Evolutionary conservation across 2,797 vertebrate species (phyloP).

Genomic region (Orientallactaga sibirica): DNA sequence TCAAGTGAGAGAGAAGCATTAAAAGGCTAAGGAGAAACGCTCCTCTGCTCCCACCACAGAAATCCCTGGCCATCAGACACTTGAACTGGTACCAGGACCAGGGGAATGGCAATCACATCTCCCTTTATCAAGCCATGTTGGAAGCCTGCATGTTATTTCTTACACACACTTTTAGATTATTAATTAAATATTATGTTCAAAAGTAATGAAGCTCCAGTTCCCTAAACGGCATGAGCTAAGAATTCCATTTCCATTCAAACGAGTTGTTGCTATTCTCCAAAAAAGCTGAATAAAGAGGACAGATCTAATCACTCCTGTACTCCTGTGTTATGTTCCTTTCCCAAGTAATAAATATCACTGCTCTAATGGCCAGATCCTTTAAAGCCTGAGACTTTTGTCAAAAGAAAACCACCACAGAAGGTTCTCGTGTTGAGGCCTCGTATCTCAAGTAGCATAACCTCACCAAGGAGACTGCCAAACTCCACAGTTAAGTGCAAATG

Average conservation of each 20-base stretch:
- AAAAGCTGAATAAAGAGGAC: background rate
- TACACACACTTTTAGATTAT: background rate
- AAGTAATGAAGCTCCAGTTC: slow-evolving; percentile 49
- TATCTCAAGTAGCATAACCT: background rate
- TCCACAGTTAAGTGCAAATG: slow-evolving; percentile 27
- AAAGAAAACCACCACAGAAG: slow-evolving; percentile 27
- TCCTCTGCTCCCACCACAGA: background rate
- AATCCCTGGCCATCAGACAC: background rate
- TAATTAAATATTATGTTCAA: background rate
- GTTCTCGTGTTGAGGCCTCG: slow-evolving; percentile 18
- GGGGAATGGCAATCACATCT: background rate
- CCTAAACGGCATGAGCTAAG: slow-evolving; percentile 18
- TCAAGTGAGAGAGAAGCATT: background rate
- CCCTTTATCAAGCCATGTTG: background rate
- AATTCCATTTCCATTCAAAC: slow-evolving; percentile 50
- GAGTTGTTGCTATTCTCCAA: slow-evolving; percentile 9
- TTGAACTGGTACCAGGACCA: background rate
- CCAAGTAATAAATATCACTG: slow-evolving; percentile 51
- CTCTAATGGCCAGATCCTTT: slow-evolving; percentile 47
- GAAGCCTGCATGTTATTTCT: background rate
- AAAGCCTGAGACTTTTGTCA: slow-evolving; percentile 4
- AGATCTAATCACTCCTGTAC: slow-evolving; percentile 38
- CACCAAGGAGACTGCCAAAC: slow-evolving; percentile 27
- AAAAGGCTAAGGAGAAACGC: background rate
- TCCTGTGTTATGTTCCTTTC: slow-evolving; percentile 43